Evolutionary conservation across 2,797 vertebrate genomes (phyloP), one percentile per base, ranked within the genome.

Genomic region (Orestias chungarensis): DNA sequence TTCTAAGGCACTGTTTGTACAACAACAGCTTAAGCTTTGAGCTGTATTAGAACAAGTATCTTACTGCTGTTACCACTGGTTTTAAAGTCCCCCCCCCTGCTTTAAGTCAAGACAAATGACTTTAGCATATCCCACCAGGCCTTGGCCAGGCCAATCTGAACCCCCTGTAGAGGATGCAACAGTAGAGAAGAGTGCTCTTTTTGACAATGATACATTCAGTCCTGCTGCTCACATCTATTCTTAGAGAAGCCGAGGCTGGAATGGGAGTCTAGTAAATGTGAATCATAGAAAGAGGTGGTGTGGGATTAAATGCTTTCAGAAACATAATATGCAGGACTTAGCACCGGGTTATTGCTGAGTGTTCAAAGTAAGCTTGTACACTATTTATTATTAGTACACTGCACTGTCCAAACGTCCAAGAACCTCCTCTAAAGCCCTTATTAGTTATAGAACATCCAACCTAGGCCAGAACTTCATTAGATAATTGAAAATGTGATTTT

Each of bases 121-220:
- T 87, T 85, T 82, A 83, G 84, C 81, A 73, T 71, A 86, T 81
- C 76, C 78, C 44, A 4, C 71, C 62, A 85, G 71, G 81, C 70
- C 75, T 74, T 57, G 29, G 64, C 81, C 68, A 66, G 73, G 73
- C 75, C 82, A 83, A 83, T 78, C 55, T 67, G 74, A 85, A 54
- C 54, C 86, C 87, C 79, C 81, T 11, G 43, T 44, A 61, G 73
- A 84, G 81, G 50, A 55, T 2, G 20, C 52, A 9, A 40, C 50
- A 78, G 80, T 74, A 68, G 49, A 81, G 74, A 73, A 75, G 42
- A 70, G 31, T 46, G 61, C 78, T 75, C 79, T 76, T 80, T 78
- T 70, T 82, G 80, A 92, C 88, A 90, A 84, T 80, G 85, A 89
- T 25, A 75, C 82, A 90, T 85, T 84, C 76, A 89, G 77, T 46